Conservation (phyloP, 1,140 invertebrate genomes). For the Medauroidea extradentata region DNA sequence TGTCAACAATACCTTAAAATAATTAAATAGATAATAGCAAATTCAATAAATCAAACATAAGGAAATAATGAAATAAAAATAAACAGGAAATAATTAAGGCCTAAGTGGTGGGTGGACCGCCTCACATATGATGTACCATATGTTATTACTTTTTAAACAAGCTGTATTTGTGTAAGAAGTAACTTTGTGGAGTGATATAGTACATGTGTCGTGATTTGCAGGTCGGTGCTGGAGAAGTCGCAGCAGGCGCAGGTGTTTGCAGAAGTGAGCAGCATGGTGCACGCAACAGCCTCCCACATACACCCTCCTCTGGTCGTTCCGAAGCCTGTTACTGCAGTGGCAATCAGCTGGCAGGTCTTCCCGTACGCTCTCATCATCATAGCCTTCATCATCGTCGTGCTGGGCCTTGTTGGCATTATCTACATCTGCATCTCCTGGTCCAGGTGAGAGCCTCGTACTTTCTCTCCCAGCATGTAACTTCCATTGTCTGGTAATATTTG, state of each 20-base stretch:
- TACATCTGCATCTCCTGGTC: conserved; percentile 92
- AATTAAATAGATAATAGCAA: too few relatives aligned
- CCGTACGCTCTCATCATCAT: conserved; percentile 83
- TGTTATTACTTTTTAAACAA: too few relatives aligned
- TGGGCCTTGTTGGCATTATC: conserved; percentile 79
- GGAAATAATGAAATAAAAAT: too few relatives aligned
- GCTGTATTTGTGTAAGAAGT: too few relatives aligned
- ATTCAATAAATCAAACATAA: too few relatives aligned
- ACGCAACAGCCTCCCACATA: conserved; percentile 62
- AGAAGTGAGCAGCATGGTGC: conserved; percentile 57
- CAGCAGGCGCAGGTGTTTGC: conserved; percentile 60
- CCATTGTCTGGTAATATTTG: too few relatives aligned
- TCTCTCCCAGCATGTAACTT: not conserved
- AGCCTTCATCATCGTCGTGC: conserved; percentile 78
- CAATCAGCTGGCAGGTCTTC: conserved; percentile 67
- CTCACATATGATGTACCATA: too few relatives aligned
- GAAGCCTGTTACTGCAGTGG: conserved; percentile 53
- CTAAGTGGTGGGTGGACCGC: too few relatives aligned
- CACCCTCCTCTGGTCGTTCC: conserved; percentile 55
- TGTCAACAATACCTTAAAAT: too few relatives aligned
- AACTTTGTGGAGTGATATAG: too few relatives aligned
- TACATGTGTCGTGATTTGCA: too few relatives aligned
- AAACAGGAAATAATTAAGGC: too few relatives aligned
- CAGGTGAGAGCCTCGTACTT: conserved; percentile 54
- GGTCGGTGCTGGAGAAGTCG: conserved; percentile 51